Evolutionary conservation across 2,797 vertebrate species (phyloP).

Genomic region (Eutrigla gurnardus): DNA sequence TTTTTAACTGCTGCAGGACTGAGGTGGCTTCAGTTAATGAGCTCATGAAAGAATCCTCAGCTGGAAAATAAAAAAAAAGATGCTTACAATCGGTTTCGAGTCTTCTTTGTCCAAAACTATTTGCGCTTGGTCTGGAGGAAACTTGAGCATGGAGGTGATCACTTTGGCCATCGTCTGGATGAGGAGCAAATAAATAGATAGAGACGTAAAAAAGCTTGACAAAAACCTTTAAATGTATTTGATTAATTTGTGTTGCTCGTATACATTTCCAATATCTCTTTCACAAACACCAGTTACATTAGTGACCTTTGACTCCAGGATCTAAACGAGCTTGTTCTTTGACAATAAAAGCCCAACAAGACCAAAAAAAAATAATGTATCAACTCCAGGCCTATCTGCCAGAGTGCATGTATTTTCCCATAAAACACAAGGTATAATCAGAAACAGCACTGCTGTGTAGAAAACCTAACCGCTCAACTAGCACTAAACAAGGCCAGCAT

Average conservation of each 20-base stretch:
- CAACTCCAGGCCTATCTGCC: slow-evolving; percentile 70
- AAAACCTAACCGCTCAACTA: slow-evolving; percentile 62
- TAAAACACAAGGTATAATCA: slow-evolving; percentile 80
- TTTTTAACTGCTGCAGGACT: background rate
- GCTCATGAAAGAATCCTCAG: background rate
- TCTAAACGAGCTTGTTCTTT: slow-evolving; percentile 31
- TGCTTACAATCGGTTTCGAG: slow-evolving; percentile 88
- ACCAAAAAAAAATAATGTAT: slow-evolving; percentile 45
- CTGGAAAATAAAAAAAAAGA: background rate
- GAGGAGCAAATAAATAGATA: background rate
- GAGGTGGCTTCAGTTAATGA: background rate
- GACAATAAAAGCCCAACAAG: slow-evolving; percentile 56
- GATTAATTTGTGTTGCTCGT: background rate
- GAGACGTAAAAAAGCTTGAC: background rate
- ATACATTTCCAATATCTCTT: background rate
- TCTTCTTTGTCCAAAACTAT: slow-evolving; percentile 97
- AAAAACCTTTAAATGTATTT: background rate
- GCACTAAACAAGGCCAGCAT: slow-evolving; percentile 70
- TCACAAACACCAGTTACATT: background rate
- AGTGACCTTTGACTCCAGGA: slow-evolving; percentile 10
- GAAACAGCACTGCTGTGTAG: slow-evolving; percentile 75
- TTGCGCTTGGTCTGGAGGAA: slow-evolving; percentile 93
- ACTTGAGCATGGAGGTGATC: slow-evolving; percentile 96
- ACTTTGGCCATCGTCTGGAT: slow-evolving; percentile 98
- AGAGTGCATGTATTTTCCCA: slow-evolving; percentile 62